phyloP scores from a whole-genome alignment of 92 coral and sea anemone genomes.

The Virgularia gustaviana region DNA sequence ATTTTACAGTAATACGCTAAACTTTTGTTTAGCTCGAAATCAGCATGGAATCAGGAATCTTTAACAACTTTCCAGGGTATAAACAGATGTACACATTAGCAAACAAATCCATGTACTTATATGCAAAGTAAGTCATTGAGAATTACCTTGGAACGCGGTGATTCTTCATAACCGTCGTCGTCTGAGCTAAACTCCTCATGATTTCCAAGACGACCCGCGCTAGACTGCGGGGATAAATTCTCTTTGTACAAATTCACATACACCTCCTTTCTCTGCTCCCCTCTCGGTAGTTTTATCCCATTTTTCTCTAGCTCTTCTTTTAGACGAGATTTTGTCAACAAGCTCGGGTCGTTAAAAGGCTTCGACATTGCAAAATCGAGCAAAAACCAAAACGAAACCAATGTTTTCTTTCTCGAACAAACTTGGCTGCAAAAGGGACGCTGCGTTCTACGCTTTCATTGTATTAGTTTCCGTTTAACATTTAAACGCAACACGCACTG shows the following conservation, averaged over 20 bases:
- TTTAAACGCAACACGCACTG: no score
- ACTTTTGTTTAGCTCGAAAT: no score
- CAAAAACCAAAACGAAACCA: background rate
- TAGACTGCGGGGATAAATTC: constrained; percentile 66
- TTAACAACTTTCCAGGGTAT: no score
- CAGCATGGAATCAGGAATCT: no score
- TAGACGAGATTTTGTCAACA: constrained; percentile 78
- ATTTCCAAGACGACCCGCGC: constrained; percentile 8
- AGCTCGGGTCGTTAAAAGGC: constrained; percentile 67
- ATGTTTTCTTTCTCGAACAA: background rate
- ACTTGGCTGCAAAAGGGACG: background rate
- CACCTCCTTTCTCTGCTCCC: constrained; percentile 77
- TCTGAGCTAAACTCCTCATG: constrained; percentile 73
- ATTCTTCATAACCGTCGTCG: constrained; percentile 61
- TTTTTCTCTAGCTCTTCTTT: constrained; percentile 69
- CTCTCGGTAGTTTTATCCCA: constrained; percentile 69
- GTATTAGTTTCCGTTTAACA: no score
- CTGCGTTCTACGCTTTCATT: no score
- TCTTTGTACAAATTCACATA: constrained; percentile 75
- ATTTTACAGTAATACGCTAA: no score
- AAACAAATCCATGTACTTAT: no score
- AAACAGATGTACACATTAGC: no score
- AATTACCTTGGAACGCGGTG: constrained; percentile 61
- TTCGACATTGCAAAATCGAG: constrained; percentile 56
- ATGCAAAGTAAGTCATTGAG: background rate